These are phyloP conservation scores for Crotophaga sulcirostris DNA, from an alignment of 2,113 vertebrate genomes.

Conservation along the genomic window DNA sequence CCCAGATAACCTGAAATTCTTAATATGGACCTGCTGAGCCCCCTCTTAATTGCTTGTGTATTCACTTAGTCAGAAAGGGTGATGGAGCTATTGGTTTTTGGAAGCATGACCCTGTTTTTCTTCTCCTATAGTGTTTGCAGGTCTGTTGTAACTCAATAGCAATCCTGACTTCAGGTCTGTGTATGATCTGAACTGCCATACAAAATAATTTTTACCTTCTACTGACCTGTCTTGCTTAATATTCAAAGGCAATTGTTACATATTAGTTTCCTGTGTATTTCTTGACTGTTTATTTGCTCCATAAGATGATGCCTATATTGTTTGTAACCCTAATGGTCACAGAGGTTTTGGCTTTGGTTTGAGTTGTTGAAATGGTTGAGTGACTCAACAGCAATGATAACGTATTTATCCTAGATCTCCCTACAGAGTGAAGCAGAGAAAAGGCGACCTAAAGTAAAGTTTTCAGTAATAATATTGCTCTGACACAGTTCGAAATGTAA, in stretches of 20 bases:
- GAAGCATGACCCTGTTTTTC: not conserved
- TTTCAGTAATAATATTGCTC: not conserved
- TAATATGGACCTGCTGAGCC: not conserved
- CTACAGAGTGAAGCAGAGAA: not conserved
- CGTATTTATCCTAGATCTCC: not conserved
- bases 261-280: not conserved
- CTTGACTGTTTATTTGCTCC: not conserved
- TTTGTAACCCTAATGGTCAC: not conserved
- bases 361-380: not conserved
- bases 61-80: not conserved
- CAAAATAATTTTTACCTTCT: not conserved
- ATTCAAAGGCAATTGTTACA: not conserved
- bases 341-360: not conserved
- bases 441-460: not conserved
- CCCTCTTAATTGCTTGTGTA: not conserved
- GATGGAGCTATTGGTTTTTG: not conserved
- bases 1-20: not conserved
- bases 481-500: not conserved
- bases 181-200: not conserved
- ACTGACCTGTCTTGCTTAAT: not conserved
- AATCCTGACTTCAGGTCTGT: not conserved
- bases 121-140: not conserved
- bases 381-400: not conserved
- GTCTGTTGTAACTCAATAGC: not conserved
- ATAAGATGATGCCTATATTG: not conserved